Conservation (phyloP, 2,113 vertebrate genomes). For the Datnioides undecimradiatus region DNA sequence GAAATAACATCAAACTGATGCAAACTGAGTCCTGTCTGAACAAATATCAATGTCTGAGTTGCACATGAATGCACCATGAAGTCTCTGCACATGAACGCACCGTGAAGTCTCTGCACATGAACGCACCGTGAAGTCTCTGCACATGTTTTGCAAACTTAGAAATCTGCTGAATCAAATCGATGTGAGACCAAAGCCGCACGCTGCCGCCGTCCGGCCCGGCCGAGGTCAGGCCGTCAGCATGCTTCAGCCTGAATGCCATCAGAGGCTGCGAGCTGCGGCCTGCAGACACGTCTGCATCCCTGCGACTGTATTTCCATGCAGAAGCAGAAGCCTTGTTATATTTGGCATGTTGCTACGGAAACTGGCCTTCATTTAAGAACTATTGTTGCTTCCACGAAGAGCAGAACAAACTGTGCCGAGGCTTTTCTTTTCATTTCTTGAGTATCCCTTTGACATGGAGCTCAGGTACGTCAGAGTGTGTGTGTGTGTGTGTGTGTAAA, state of each 20-base stretch:
- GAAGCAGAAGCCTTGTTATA: slow-evolving; percentile 55
- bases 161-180: too few species aligned
- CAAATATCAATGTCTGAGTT: too few species aligned
- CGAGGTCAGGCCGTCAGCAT: background rate
- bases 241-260: background rate
- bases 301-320: slow-evolving; percentile 21
- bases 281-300: slow-evolving; percentile 9
- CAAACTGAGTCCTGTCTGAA: too few species aligned
- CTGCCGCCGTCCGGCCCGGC: too few species aligned
- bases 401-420: slow-evolving; percentile 40
- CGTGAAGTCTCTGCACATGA: too few species aligned
- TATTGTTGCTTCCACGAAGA: slow-evolving; percentile 25
- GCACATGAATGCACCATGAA: too few species aligned
- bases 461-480: slow-evolving; percentile 20
- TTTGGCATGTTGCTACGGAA: slow-evolving; percentile 75
- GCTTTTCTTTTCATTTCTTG: slow-evolving; percentile 4
- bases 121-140: too few species aligned
- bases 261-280: slow-evolving; percentile 5
- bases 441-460: slow-evolving; percentile 20
- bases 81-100: too few species aligned
- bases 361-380: slow-evolving; percentile 55
- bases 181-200: too few species aligned
- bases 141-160: too few species aligned
- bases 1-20: too few species aligned
- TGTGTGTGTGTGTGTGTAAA: too few species aligned